These are phyloP conservation scores for Sinocyclocheilus anshuiensis DNA, from an alignment of 2,113 vertebrate species.

Conservation along the genomic window DNA sequence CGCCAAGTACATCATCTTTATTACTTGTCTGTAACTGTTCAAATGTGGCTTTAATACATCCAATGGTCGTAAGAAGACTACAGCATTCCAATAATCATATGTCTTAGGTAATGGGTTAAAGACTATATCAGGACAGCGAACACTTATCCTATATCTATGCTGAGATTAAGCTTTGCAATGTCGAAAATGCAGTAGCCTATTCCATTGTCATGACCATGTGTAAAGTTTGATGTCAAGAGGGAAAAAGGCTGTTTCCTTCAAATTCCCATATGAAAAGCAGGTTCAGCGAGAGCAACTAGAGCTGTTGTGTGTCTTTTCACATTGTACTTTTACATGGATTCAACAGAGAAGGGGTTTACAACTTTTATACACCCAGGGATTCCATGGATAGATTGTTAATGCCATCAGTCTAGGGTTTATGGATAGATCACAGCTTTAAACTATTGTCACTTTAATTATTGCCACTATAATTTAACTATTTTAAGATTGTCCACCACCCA, in stretches of 20 bases:
- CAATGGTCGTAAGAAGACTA: background rate
- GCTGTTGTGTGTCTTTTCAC: background rate
- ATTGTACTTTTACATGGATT: background rate
- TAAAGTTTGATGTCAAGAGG: background rate
- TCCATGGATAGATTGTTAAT: background rate
- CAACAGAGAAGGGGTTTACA: background rate
- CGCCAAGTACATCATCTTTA: constrained; percentile 14
- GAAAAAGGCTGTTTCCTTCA: background rate
- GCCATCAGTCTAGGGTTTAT: background rate
- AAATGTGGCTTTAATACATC: background rate
- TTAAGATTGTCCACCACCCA: too few relatives aligned
- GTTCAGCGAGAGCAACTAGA: background rate
- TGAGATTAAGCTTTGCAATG: background rate
- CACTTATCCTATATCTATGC: too few relatives aligned
- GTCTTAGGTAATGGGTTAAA: background rate
- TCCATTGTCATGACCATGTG: background rate
- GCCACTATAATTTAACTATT: too few relatives aligned
- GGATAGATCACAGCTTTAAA: background rate
- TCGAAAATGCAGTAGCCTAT: background rate
- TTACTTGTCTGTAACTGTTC: background rate
- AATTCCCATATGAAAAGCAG: background rate
- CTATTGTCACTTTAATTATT: too few relatives aligned
- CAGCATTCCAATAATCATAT: constrained; percentile 5
- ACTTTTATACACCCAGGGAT: background rate
- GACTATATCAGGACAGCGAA: background rate